These are phyloP conservation scores for Cynaeus angustus DNA, from an alignment of 2,888 invertebrate species.

Conservation along the genomic window DNA sequence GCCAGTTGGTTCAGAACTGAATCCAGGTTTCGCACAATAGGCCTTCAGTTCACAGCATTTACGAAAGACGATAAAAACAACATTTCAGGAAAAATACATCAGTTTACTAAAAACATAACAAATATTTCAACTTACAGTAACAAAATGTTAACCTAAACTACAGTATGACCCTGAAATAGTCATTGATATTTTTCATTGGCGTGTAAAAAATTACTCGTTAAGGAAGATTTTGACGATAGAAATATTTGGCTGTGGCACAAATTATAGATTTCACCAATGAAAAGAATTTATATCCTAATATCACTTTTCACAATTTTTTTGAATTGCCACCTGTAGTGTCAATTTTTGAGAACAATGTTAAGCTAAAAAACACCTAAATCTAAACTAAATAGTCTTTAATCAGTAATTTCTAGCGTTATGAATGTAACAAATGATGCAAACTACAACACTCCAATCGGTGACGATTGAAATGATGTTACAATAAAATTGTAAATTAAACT, in stretches of 20 bases:
- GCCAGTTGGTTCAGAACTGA: conserved; percentile 34
- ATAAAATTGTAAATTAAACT: conserved; percentile 26
- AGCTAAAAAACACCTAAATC: conserved; percentile 46
- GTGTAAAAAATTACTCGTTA: conserved; percentile 17
- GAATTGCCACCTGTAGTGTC: conserved; percentile 48
- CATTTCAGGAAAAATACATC: conserved; percentile 29
- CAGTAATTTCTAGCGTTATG: conserved; percentile 38
- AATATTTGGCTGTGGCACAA: conserved; percentile 37
- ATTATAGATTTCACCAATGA: conserved; percentile 34
- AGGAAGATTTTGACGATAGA: conserved; percentile 27
- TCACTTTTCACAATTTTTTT: conserved; percentile 51
- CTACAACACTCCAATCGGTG: conserved; percentile 11
- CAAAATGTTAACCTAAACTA: conserved; percentile 40
- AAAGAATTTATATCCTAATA: conserved; percentile 52
- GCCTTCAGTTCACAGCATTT: conserved; percentile 31
- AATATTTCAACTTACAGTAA: conserved; percentile 43
- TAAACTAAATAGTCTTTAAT: conserved; percentile 48
- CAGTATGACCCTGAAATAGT: conserved; percentile 35
- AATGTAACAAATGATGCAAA: conserved; percentile 37
- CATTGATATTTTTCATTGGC: conserved; percentile 42
- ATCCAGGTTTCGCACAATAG: conserved; percentile 22
- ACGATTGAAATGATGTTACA: conserved; percentile 33
- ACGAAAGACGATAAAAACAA: conserved; percentile 26
- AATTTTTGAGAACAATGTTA: conserved; percentile 45
- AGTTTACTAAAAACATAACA: conserved; percentile 46